Evolutionary conservation across 1,140 invertebrate species (phyloP).

Genomic region (Cydia pomonella): DNA sequence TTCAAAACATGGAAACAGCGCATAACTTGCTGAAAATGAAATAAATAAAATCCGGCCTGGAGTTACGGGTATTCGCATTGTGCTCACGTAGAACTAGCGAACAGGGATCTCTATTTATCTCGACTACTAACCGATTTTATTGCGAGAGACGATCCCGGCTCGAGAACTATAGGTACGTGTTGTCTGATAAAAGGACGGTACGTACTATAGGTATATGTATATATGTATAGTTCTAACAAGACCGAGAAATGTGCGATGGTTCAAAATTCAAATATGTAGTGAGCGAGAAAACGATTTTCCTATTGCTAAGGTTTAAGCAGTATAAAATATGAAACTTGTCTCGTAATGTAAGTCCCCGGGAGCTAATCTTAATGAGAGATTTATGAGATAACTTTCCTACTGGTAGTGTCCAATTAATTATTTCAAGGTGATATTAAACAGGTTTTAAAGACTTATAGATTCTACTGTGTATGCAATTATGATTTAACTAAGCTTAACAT

Average conservation of each 20-base stretch:
- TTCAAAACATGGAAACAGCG: slow-evolving; percentile 27
- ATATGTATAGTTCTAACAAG: not conserved
- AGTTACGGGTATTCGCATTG: not conserved
- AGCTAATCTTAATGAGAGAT: no score
- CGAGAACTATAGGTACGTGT: not conserved
- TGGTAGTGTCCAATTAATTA: no score
- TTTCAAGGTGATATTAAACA: no score
- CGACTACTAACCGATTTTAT: slow-evolving; percentile 31
- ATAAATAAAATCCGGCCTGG: slow-evolving; percentile 25
- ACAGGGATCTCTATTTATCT: slow-evolving; percentile 30
- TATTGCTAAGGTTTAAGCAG: no score
- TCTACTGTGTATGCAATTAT: no score
- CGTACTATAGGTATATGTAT: not conserved
- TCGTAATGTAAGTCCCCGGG: no score
- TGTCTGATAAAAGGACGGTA: slow-evolving; percentile 2
- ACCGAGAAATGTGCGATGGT: not conserved
- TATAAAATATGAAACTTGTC: no score
- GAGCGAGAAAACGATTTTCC: not conserved
- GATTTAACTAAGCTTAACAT: no score
- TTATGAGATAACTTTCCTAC: no score
- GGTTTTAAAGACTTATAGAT: no score
- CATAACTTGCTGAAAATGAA: slow-evolving; percentile 26
- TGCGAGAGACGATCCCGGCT: slow-evolving; percentile 4
- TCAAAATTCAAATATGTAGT: not conserved
- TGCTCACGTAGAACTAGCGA: slow-evolving; percentile 25